Base-by-base conservation (phyloP, 2,113 vertebrate species). In the Kryptolebias marmoratus region DNA sequence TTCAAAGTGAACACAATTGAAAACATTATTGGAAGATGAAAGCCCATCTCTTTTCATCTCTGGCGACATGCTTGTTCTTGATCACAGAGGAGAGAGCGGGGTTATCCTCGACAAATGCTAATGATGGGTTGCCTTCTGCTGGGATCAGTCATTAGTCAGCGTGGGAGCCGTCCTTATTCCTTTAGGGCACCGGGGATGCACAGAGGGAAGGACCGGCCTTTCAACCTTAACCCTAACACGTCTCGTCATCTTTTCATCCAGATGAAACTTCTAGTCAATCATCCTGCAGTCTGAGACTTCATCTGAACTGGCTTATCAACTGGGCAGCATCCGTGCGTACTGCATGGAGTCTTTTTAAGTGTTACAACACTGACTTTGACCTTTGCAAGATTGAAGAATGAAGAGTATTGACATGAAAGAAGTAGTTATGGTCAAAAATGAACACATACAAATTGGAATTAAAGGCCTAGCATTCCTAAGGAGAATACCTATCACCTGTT, bases 121-220 rank as follows among this genome's bases (percentile, higher is more conserved):
- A 89, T 85, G 85, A 85, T 61, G 53, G 66, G 75, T 55, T 75
- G 55, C 73, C 71, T 83, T 79, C 73, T 77, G 75, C 66, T 47
- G 71, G 53, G 80, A 89, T 89, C 85, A 73, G 58, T 65, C 79
- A 85, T 85, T 81, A 80, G 72, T 88, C 82, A 71, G 71, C 16
- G 75, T n/a, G n/a, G 10, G 4, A 82, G 76, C 54, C 36, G 22
- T 80, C 75, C 71, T 87, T 86, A 81, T 75, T 77, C 71, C 49
- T 80, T 55, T 3, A 30, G 36, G 57, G 68, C 65, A 71, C 48
- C 22, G 11, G 52, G 11, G 36, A 70, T 47, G 64, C 81, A 66
- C 53, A 71, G 55, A 11, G 53, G 66, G 52, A 64, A 56, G 66
- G 47, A 44, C n/a, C 15, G 70, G 68, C 60, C 68, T 54, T 60